Percentiles rank a stretch among this genome's conserved stretches.
Conservation (phyloP, 2,797 vertebrate genomes). For the Hyperoplus immaculatus region DNA sequence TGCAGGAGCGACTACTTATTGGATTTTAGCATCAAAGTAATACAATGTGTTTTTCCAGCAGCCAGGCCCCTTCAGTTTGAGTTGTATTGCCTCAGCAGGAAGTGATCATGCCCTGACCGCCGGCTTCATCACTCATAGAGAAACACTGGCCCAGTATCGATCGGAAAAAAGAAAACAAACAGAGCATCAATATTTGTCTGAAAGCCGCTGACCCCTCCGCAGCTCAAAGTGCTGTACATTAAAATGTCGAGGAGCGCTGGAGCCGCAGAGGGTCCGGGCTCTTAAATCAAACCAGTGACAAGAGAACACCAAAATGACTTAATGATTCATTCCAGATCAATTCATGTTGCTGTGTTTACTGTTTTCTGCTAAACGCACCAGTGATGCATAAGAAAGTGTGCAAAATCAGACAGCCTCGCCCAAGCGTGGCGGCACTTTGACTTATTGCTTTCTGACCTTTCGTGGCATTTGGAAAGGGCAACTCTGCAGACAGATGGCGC, state of each 20-base stretch:
- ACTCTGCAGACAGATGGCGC: slow-evolving; percentile 65
- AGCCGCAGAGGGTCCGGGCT: not conserved
- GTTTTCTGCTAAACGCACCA: slow-evolving; percentile 36
- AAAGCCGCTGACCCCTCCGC: not conserved
- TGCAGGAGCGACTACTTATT: not conserved
- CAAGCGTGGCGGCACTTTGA: slow-evolving; percentile 45
- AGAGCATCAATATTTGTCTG: slow-evolving; percentile 52
- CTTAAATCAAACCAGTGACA: slow-evolving; percentile 35
- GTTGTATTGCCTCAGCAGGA: slow-evolving; percentile 11
- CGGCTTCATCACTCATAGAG: slow-evolving; percentile 38
- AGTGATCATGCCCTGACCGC: slow-evolving; percentile 1
- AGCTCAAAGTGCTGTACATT: slow-evolving; percentile 29
- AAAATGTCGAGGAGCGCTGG: slow-evolving; percentile 1
- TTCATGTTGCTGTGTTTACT: slow-evolving; percentile 47
- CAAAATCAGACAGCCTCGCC: slow-evolving; percentile 26
- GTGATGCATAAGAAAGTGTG: slow-evolving; percentile 40
- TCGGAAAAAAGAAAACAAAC: slow-evolving; percentile 32
- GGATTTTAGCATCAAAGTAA: not conserved
- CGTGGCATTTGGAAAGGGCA: slow-evolving; percentile 77
- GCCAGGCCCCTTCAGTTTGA: slow-evolving; percentile 1
- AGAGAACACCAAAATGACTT: slow-evolving; percentile 34
- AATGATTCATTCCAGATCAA: slow-evolving; percentile 52
- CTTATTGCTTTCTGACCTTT: slow-evolving; percentile 74
- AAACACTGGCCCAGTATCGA: slow-evolving; percentile 40
- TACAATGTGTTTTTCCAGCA: not conserved